Conservation (phyloP, 2,113 vertebrate species). For the Abramis brama region DNA sequence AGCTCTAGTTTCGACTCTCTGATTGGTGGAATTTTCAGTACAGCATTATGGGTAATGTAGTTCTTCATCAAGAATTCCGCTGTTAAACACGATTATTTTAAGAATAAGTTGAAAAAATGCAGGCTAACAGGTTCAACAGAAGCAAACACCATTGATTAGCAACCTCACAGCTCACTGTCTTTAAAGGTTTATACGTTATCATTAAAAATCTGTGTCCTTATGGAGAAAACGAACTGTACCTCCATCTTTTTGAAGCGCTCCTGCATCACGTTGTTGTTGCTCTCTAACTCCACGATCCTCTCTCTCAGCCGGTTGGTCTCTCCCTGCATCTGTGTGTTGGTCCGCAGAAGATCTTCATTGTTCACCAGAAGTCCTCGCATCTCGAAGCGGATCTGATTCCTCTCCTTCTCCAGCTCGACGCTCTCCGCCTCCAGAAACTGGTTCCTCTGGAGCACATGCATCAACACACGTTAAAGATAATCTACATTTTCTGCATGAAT, state of each 20-base stretch:
- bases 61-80: too few relatives aligned
- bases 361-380: slow-evolving; percentile 77
- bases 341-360: slow-evolving; percentile 77
- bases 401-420: slow-evolving; percentile 78
- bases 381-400: slow-evolving; percentile 79
- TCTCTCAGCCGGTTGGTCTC: slow-evolving; percentile 74
- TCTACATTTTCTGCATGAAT: background rate
- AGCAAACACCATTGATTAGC: too few relatives aligned
- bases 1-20: too few relatives aligned
- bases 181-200: too few relatives aligned
- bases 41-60: too few relatives aligned
- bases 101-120: too few relatives aligned
- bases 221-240: slow-evolving; percentile 55
- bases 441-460: slow-evolving; percentile 70
- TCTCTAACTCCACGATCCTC: slow-evolving; percentile 71
- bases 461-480: background rate
- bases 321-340: slow-evolving; percentile 71
- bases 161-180: too few relatives aligned
- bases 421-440: slow-evolving; percentile 81
- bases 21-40: too few relatives aligned
- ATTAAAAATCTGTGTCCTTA: too few relatives aligned
- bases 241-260: slow-evolving; percentile 71
- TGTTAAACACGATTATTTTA: too few relatives aligned
- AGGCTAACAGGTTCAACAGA: too few relatives aligned
- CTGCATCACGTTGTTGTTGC: slow-evolving; percentile 61